Evolutionary conservation across 2,888 invertebrate genomes (phyloP), one percentile per base, ranked within the genome.

Genomic region (Liopterus haemorrhoidalis): DNA sequence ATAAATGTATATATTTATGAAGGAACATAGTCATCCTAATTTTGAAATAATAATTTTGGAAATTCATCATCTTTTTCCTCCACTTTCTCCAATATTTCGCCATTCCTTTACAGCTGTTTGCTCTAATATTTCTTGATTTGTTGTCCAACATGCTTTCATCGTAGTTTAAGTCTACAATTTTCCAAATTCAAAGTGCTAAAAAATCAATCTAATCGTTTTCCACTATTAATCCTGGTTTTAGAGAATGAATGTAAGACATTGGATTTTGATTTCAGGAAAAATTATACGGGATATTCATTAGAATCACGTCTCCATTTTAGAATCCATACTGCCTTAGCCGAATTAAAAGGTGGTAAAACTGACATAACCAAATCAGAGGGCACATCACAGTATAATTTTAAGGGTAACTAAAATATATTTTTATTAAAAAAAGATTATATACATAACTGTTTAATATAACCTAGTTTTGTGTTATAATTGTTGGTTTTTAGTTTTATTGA

Each of bases 251-350:
- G n/a, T n/a, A n/a, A n/a, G n/a, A n/a, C n/a, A n/a, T n/a, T n/a
- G n/a, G n/a, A n/a, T 31, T 52, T 54, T 51, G 48, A 55, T 75
- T 76, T 1, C 70, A 92, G 92, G 68, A 87, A 85, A 70, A 85
- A 88, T 62, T 92, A 82, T 65, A 85, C 88, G 6, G 85, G 89
- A 2, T 94, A 91, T 65, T 79, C 85, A 1, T 66, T 94, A 54
- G 93, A 94, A 63, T 90, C 92, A 0, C 75, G 93, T 25, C 72
- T 94, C 12, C 92, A 92, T 65, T 93, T 94, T 68, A 78, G 89
- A 55, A 83, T 93, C 52, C 92, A 94, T 63, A 82, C 89, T 0
- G 81, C 81, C 33, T 61, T 82, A 30, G 65, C 70, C 50, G 71
- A 71, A 46, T 61, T 72, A 32, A 72, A 70, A 52, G 60, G 54